Conservation (phyloP, 2,797 vertebrate genomes). For the Garrulus glandarius region DNA sequence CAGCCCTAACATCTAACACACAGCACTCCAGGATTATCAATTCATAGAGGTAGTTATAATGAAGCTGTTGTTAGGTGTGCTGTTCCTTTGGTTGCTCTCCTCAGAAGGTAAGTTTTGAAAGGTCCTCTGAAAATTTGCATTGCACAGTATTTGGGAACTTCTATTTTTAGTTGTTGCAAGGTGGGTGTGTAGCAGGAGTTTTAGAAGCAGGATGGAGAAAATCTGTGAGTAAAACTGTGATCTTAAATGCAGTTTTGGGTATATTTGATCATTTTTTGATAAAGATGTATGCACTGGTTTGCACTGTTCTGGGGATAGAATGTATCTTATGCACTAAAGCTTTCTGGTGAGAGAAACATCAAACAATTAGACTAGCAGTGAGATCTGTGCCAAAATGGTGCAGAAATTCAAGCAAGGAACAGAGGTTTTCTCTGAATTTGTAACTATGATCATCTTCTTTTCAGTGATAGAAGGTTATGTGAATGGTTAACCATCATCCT, state of each 20-base stretch:
- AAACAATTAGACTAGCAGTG: neutral
- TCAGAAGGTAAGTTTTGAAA: conserved; percentile 62
- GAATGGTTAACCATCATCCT: neutral
- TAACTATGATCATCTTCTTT: neutral
- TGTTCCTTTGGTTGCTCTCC: conserved; percentile 24
- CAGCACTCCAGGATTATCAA: neutral
- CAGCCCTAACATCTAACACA: neutral
- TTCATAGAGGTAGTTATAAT: conserved; percentile 5
- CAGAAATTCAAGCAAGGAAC: neutral
- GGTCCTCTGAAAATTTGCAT: neutral
- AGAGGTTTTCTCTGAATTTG: neutral
- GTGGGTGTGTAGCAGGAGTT: neutral
- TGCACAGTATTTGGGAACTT: neutral
- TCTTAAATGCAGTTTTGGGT: neutral
- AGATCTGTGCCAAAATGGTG: neutral
- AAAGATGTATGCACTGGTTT: neutral
- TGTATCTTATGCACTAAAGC: neutral
- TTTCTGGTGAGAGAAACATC: neutral
- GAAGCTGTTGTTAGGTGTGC: neutral
- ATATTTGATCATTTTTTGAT: neutral
- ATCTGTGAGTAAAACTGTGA: conserved; percentile 3
- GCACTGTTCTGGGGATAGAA: neutral
- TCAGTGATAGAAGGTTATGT: neutral
- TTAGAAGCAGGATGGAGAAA: neutral
- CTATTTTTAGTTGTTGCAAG: neutral